Conservation (phyloP, 2,888 invertebrate species). For the Eupithecia insigniata region DNA sequence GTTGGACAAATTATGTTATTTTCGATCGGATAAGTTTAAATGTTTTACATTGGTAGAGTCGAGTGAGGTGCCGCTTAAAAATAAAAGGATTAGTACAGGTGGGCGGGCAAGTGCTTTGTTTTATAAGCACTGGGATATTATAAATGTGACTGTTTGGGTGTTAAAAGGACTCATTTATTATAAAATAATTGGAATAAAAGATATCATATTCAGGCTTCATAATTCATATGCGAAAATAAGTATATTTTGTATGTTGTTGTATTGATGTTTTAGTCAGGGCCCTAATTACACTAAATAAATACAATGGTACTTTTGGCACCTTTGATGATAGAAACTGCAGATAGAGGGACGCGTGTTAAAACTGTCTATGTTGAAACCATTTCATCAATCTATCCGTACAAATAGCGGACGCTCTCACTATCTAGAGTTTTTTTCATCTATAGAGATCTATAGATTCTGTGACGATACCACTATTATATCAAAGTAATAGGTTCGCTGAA, state of each 20-base stretch:
- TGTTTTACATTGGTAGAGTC: constrained; percentile 74
- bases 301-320: too few species aligned
- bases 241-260: neutral
- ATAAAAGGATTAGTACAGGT: constrained; percentile 75
- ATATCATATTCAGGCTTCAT: neutral
- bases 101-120: constrained; percentile 50
- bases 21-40: constrained; percentile 60
- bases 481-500: too few species aligned
- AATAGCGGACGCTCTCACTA: too few species aligned
- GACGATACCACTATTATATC: too few species aligned
- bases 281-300: too few species aligned
- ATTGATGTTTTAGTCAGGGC: too few species aligned
- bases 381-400: too few species aligned
- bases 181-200: constrained; percentile 8
- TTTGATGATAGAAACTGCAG: too few species aligned
- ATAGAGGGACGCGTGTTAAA: too few species aligned
- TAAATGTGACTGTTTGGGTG: neutral
- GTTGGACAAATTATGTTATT: constrained; percentile 77
- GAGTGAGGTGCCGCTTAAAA: constrained; percentile 76
- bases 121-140: neutral
- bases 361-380: too few species aligned
- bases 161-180: neutral
- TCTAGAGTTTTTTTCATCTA: too few species aligned
- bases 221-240: neutral
- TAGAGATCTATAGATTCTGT: too few species aligned